These are phyloP conservation scores for Pampus argenteus DNA, from an alignment of 2,797 vertebrate genomes.

Conservation along the genomic window DNA sequence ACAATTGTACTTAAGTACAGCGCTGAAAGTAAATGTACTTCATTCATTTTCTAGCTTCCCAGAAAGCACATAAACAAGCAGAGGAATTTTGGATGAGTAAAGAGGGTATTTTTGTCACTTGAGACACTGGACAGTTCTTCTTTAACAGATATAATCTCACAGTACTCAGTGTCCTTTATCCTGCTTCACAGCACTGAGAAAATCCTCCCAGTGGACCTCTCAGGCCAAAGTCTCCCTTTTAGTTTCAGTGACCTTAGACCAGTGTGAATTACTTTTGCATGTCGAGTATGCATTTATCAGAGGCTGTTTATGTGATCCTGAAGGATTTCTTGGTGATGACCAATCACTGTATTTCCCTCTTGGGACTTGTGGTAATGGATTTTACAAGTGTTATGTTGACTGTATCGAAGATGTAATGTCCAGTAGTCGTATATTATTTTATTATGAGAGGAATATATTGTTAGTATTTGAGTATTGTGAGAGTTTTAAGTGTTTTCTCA, in stretches of 20 bases:
- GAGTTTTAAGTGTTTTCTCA: not conserved
- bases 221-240: slow-evolving; percentile 10
- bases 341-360: slow-evolving; percentile 10
- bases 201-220: slow-evolving; percentile 26
- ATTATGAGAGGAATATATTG: not conserved
- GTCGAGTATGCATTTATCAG: not conserved
- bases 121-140: not conserved
- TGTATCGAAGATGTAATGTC: not conserved
- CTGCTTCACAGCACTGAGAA: slow-evolving; percentile 7
- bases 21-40: too few species aligned
- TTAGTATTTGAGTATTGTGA: not conserved
- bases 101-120: not conserved
- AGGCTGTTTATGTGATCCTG: not conserved
- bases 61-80: not conserved
- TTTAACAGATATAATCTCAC: not conserved
- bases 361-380: too few species aligned
- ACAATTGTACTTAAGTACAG: too few species aligned
- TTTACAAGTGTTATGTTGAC: not conserved
- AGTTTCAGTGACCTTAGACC: slow-evolving; percentile 36
- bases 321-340: too few species aligned
- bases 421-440: not conserved
- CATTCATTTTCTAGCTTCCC: not conserved
- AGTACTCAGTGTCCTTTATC: slow-evolving; percentile 10
- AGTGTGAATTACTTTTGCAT: slow-evolving; percentile 1
- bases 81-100: not conserved